phyloP scores from a whole-genome alignment of 2,888 invertebrate genomes.

The Deladenus siricidicola region DNA sequence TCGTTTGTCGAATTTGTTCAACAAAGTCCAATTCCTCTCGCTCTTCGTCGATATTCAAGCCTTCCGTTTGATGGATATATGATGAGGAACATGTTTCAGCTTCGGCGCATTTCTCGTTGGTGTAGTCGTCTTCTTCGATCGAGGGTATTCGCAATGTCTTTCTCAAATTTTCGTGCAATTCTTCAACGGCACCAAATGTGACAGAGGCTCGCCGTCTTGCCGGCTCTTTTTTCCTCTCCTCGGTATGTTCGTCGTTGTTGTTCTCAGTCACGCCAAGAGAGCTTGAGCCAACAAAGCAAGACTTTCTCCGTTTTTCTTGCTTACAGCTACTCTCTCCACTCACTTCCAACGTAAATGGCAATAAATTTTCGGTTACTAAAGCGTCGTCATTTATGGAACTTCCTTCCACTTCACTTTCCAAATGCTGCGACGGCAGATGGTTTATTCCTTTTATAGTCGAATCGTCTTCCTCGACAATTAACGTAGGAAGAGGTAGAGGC shows the following conservation, averaged over 20 bases:
- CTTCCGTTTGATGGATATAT: not conserved
- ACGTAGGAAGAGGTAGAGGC: not conserved
- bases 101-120: not conserved
- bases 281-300: not conserved
- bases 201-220: constrained; percentile 1
- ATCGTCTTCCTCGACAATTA: not conserved
- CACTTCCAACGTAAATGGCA: not conserved
- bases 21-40: not conserved
- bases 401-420: not conserved
- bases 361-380: too few species aligned
- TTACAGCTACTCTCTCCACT: not conserved
- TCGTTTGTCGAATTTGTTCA: not conserved
- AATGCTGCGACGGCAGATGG: too few species aligned
- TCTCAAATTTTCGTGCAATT: not conserved
- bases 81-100: not conserved
- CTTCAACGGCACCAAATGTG: constrained; percentile 7
- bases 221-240: not conserved
- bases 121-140: constrained; percentile 3
- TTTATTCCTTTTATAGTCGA: too few species aligned
- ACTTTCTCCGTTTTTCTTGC: not conserved
- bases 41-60: not conserved
- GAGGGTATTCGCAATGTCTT: not conserved
- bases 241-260: not conserved
- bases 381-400: not conserved
- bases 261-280: not conserved